These are phyloP conservation scores for Drosophila littoralis DNA, from an alignment of 1,140 invertebrate genomes.

Conservation along the genomic window DNA sequence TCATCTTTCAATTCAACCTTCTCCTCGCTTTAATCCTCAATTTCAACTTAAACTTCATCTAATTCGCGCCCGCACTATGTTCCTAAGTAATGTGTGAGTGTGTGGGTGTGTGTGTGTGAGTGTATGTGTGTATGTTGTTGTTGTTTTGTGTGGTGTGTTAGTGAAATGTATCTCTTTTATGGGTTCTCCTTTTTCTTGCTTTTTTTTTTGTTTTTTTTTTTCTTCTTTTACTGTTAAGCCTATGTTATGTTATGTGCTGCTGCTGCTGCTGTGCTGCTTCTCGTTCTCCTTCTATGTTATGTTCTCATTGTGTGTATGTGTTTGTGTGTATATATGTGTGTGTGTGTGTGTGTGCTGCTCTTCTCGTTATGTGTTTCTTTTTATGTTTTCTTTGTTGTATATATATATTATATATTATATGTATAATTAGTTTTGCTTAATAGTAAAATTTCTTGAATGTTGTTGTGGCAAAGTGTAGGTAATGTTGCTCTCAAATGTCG, in stretches of 20 bases:
- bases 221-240: conserved; percentile 19
- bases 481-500: conserved; percentile 74
- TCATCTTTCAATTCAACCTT: conserved; percentile 24
- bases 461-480: conserved; percentile 83
- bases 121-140: conserved; percentile 1
- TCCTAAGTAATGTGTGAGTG: conserved; percentile 35
- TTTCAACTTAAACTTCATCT: conserved; percentile 30
- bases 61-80: conserved; percentile 58
- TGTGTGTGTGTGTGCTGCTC: conserved; percentile 23
- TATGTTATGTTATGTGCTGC: conserved; percentile 37
- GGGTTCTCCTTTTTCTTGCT: conserved; percentile 5
- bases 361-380: conserved; percentile 49
- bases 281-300: conserved; percentile 10
- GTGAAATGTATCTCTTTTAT: conserved; percentile 26
- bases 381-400: conserved; percentile 54
- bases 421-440: conserved; percentile 81
- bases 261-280: conserved; percentile 37
- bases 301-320: conserved; percentile 19
- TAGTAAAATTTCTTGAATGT: conserved; percentile 82
- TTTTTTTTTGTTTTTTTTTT: neutral
- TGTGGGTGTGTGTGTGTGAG: conserved; percentile 22
- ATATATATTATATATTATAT: conserved; percentile 82
- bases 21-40: conserved; percentile 16
- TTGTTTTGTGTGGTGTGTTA: conserved; percentile 24
- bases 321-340: conserved; percentile 1